Percentiles rank a stretch among this genome's conserved stretches.
These are phyloP conservation scores for Scrobipalpa costella DNA, from an alignment of 2,888 invertebrate genomes.

Conservation along the genomic window DNA sequence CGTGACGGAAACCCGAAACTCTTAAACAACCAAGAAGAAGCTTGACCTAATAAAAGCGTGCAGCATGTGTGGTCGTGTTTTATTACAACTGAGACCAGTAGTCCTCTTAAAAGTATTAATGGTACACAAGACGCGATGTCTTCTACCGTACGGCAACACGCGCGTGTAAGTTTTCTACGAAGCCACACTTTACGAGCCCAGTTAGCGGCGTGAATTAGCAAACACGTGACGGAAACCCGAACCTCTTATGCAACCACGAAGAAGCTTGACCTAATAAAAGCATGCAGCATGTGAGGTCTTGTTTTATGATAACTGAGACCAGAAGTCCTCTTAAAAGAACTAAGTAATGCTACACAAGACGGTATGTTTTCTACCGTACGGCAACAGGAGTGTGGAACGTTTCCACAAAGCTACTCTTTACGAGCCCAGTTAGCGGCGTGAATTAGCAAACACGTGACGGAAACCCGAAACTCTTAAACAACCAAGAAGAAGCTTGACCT, in stretches of 20 bases:
- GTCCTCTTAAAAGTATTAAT: background rate
- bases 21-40: conserved; percentile 49
- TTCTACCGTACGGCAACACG: background rate
- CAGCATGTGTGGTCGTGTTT: conserved; percentile 18
- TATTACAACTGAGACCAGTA: background rate
- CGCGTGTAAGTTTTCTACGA: background rate
- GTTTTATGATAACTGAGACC: background rate
- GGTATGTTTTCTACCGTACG: background rate
- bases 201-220: conserved; percentile 41
- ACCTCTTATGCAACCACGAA: conserved; percentile 49
- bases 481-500: conserved; percentile 50
- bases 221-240: conserved; percentile 54
- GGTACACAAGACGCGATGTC: no score
- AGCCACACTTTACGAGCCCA: conserved; percentile 32
- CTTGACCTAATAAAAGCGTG: conserved; percentile 53
- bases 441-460: conserved; percentile 46
- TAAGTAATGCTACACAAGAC: no score
- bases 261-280: conserved; percentile 52
- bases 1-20: conserved; percentile 51
- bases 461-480: conserved; percentile 52
- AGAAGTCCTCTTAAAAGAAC: background rate
- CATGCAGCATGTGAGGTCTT: conserved; percentile 30
- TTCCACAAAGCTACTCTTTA: conserved; percentile 32
- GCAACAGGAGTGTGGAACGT: background rate
- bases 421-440: conserved; percentile 37